A percentile compares a stretch with the other conserved stretches of the same genome.
These are phyloP conservation scores for Cyprinodon brontotheroides DNA, from an alignment of 2,113 vertebrate genomes.

Conservation along the genomic window DNA sequence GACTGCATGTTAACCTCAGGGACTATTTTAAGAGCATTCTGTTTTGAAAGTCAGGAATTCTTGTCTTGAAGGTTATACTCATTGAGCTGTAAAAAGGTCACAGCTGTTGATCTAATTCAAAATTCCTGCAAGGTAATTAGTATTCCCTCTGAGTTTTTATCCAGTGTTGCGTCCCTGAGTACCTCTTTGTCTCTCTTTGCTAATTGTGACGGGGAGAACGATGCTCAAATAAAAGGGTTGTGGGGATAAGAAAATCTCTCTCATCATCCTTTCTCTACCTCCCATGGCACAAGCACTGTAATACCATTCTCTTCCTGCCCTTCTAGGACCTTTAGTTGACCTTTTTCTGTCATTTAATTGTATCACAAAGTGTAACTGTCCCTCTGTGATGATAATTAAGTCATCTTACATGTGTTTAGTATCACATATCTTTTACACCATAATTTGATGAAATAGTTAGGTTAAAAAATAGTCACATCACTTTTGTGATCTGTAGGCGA, in stretches of 20 bases:
- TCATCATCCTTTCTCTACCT: conserved; percentile 27
- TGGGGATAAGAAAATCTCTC: conserved; percentile 17
- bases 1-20: neutral
- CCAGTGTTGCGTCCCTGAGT: conserved; percentile 20
- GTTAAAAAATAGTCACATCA: too few species aligned
- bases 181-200: conserved; percentile 28
- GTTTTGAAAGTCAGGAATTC: neutral
- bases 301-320: conserved; percentile 55
- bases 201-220: conserved; percentile 39
- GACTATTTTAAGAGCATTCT: neutral
- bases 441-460: neutral
- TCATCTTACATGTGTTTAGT: conserved; percentile 18
- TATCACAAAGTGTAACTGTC: conserved; percentile 45
- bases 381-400: conserved; percentile 45
- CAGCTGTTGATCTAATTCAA: conserved; percentile 21
- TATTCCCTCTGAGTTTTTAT: conserved; percentile 34
- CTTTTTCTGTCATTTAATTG: conserved; percentile 70
- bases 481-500: too few species aligned
- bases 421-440: neutral
- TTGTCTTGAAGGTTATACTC: neutral
- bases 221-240: conserved; percentile 5
- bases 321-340: conserved; percentile 75
- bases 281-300: conserved; percentile 37
- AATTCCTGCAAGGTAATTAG: conserved; percentile 36
- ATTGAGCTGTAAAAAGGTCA: neutral